These are phyloP conservation scores for Aulostomus chinensis DNA, from an alignment of 2,797 vertebrate species.

Conservation along the genomic window DNA sequence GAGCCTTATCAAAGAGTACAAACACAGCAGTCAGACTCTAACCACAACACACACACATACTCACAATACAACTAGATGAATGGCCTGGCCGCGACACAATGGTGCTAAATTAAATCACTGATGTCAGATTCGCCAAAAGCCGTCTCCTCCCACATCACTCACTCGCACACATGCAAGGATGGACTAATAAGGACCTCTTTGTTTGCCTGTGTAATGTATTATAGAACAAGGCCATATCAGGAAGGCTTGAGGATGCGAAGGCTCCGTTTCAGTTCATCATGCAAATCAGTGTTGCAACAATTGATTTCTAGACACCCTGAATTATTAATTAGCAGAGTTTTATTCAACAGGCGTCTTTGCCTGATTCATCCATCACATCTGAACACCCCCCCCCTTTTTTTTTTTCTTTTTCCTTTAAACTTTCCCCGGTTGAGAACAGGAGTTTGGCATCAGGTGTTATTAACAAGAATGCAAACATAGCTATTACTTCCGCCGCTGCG, in stretches of 20 bases:
- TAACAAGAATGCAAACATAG: conserved; percentile 33
- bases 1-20: conserved; percentile 66
- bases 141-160: conserved; percentile 47
- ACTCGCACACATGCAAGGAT: conserved; percentile 43
- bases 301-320: conserved; percentile 52
- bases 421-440: conserved; percentile 8
- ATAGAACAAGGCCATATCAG: conserved; percentile 47
- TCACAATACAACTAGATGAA: conserved; percentile 66
- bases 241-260: conserved; percentile 33
- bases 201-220: conserved; percentile 63
- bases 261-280: conserved; percentile 70
- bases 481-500: conserved; percentile 54
- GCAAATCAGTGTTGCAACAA: conserved; percentile 51
- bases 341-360: too few relatives aligned
- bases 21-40: conserved; percentile 60
- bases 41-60: conserved; percentile 41
- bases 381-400: too few relatives aligned
- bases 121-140: conserved; percentile 65
- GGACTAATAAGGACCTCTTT: conserved; percentile 70
- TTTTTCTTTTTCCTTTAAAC: conserved; percentile 1
- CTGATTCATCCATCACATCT: background rate
- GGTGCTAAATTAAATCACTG: conserved; percentile 77
- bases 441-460: conserved; percentile 63
- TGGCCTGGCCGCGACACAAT: conserved; percentile 64
- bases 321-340: conserved; percentile 55